Base-by-base conservation (phyloP, 2,113 vertebrate genomes). In the Seriola aureovittata region DNA sequence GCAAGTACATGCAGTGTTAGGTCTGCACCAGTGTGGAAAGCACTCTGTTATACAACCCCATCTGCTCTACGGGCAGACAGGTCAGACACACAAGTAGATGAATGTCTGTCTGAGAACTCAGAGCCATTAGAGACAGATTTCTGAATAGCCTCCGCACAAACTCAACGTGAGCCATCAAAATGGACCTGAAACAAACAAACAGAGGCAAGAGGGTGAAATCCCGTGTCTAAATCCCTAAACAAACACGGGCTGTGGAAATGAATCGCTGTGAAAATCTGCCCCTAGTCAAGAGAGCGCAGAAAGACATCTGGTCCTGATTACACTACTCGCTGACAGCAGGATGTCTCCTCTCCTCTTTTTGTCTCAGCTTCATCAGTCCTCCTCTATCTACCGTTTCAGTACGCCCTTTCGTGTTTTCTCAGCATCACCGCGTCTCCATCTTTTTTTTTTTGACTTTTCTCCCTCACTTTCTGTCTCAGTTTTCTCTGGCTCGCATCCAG, bases 271-370 rank as follows among this genome's bases (percentile, higher is more conserved):
- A 89, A 85, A 81, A 23, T 86, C 64, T 12, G 69, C 78, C 66
- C 88, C 63, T 32, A 85, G 81, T 79, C 81, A 87, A 83, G 81
- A 92, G 66, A 90, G 79, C 36, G 55, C 75, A 82, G 0, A 75
- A 67, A 87, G 86, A 88, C 91, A 94, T 93, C 91, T 95, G 93
- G 84, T 91, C 67, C 77, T 88, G 84, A 78, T 94, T 94, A 92
- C 85, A 89, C 70, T 89, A 82, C 81, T 88, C 87, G 75, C 78
- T 90, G 93, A 93, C 85, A 89, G 93, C 81, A 89, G 84, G 90
- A 87, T 76, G 86, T 83, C 80, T 82, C 85, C 66, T 82, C 81
- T 86, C 40, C 81, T 83, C 69, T 71, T 89, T 71, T 68, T 74
- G 83, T 79, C 80, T 80, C 73, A 44, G 55, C 71, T 81, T 81